Base-by-base conservation (phyloP, 2,113 vertebrate species). In the cat (Felis catus) region DNA sequence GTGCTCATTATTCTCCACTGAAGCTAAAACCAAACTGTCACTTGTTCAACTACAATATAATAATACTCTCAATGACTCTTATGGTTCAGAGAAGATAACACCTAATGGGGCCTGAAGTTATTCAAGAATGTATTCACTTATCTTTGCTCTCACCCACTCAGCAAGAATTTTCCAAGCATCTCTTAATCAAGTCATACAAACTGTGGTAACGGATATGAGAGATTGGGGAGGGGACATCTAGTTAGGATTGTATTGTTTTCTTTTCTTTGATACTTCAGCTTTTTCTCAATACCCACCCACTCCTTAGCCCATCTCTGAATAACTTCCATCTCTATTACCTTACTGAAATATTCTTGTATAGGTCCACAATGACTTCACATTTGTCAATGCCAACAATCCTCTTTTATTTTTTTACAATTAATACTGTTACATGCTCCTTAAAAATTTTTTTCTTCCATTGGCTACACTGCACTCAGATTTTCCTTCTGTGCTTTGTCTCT, bases 161-260 rank as follows among this genome's bases (percentile, higher is more conserved):
- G 41, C 25, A 89, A 74, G 70, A 68, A 70, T n/a, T 80, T 87
- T 81, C 95, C 66, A 94, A 96, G 63, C 4, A 90, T 58, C 66
- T 86, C 79, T 97, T 94, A 81, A 94, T 88, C 70, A 79, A 90
- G 79, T 53, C 15, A 29, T 41, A 82, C 48, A 76, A 25, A 96
- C 29, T 25, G 5, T 91, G 39, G 23, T 76, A 51, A 83, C 31
- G 68, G 29, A 81, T n/a, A 45, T 65, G 19, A 70, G 70, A 87
- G 68, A 93, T 5, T 81, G 71, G 33, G 19, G 13, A 65, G 58
- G 16, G 6, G 4, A 36, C 12, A 23, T 23, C 45, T 87, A 87
- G 63, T 36, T 71, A 73, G 53, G 63, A 16, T n/a, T 63, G 15
- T 21, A 31, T 31, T 93, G 31, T 86, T 81, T 93, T 95, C n/a